phyloP scores from a whole-genome alignment of 2,113 vertebrate species.

The Rynchops niger region DNA sequence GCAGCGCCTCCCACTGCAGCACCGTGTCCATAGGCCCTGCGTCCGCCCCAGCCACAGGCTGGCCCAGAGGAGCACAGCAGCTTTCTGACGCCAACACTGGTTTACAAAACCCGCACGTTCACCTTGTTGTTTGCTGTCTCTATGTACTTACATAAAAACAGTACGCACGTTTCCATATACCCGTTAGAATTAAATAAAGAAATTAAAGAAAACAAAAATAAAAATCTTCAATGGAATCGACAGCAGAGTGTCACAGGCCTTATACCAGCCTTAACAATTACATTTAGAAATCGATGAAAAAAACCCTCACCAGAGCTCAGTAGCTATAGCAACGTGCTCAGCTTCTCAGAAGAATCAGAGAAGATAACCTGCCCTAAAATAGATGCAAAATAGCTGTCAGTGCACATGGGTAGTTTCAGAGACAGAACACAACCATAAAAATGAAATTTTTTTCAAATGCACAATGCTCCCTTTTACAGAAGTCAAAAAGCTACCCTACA shows the following conservation, averaged over 20 bases:
- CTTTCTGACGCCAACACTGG: neutral
- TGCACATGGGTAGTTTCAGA: constrained; percentile 9
- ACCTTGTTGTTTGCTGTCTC: fast-evolving
- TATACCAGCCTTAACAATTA: neutral
- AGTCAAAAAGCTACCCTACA: constrained; percentile 9
- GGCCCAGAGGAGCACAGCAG: neutral
- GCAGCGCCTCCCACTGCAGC: neutral
- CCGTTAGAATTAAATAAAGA: neutral
- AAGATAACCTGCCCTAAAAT: constrained; percentile 61
- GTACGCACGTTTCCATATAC: neutral
- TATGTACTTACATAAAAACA: neutral
- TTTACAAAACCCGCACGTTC: neutral
- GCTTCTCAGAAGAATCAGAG: constrained; percentile 36
- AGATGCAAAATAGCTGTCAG: constrained; percentile 52
- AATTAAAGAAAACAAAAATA: neutral
- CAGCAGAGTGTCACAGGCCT: neutral
- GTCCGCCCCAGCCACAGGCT: neutral
- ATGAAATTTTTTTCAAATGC: neutral
- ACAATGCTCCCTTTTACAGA: constrained; percentile 11
- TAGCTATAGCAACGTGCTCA: constrained; percentile 69
- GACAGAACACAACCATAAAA: constrained; percentile 11
- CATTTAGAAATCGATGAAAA: neutral
- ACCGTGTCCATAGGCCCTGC: neutral
- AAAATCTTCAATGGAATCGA: neutral
- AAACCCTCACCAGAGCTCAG: neutral